phyloP scores from a whole-genome alignment of 2,113 vertebrate genomes.

The Phalacrocorax pelagicus region DNA sequence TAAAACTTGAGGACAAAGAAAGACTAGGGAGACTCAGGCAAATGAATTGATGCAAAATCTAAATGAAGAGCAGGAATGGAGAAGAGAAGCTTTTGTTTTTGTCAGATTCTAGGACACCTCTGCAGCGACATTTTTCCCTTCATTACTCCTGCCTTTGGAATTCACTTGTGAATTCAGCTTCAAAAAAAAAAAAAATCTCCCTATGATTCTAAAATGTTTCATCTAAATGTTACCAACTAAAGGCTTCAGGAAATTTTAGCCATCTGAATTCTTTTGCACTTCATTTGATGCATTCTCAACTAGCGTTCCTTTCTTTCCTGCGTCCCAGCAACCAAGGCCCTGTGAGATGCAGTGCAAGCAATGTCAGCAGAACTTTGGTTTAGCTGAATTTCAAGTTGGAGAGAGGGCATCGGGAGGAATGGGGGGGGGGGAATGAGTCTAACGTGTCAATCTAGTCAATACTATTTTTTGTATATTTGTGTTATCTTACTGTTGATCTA shows the following conservation, averaged over 20 bases:
- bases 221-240: neutral
- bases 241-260: neutral
- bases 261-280: neutral
- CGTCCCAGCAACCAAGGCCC: neutral
- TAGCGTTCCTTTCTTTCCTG: neutral
- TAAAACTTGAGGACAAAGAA: neutral
- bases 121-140: neutral
- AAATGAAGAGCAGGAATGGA: neutral
- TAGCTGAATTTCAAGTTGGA: neutral
- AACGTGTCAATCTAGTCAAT: neutral
- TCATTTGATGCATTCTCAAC: neutral
- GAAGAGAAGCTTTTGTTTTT: neutral
- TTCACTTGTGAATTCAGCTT: neutral
- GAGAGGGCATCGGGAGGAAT: neutral
- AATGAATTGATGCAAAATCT: neutral
- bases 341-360: neutral
- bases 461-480: neutral
- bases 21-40: neutral
- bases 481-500: neutral
- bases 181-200: neutral
- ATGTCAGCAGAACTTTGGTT: neutral
- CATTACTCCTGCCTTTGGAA: neutral
- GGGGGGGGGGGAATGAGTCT: neutral
- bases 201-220: neutral
- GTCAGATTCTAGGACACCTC: neutral